Evolutionary conservation across 2,888 invertebrate species (phyloP).

Genomic region (Tenthredo mesomela): DNA sequence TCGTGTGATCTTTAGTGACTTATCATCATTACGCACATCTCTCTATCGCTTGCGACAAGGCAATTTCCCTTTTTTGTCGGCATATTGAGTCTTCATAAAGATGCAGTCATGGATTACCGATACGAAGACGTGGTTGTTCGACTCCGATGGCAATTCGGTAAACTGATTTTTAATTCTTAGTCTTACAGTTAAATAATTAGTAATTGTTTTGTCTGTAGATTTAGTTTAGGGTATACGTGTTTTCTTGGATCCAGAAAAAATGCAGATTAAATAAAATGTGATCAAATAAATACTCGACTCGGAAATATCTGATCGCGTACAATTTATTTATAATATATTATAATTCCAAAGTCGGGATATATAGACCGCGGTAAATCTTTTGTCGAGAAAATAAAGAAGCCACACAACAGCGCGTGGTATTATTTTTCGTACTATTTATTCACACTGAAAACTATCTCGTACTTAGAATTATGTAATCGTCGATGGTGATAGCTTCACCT

Average conservation of each 20-base stretch:
- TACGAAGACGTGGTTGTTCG: conserved; percentile 69
- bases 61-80: neutral
- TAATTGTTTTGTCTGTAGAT: too few species aligned
- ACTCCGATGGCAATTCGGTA: conserved; percentile 65
- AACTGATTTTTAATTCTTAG: conserved; percentile 52
- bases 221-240: too few species aligned
- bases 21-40: neutral
- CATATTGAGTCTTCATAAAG: neutral
- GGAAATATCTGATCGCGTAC: neutral
- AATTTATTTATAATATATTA: neutral
- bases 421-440: conserved; percentile 2
- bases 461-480: neutral
- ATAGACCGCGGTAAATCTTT: neutral
- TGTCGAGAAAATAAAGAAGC: neutral
- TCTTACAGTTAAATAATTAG: neutral
- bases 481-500: neutral
- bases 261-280: too few species aligned
- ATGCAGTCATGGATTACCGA: conserved; percentile 70
- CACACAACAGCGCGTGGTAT: neutral
- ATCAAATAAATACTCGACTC: neutral
- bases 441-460: neutral
- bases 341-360: neutral
- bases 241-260: too few species aligned
- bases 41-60: neutral
- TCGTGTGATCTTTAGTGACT: neutral